Evolutionary conservation across 1,140 invertebrate species (phyloP).

Genomic region (Brachionus paranguensis): DNA sequence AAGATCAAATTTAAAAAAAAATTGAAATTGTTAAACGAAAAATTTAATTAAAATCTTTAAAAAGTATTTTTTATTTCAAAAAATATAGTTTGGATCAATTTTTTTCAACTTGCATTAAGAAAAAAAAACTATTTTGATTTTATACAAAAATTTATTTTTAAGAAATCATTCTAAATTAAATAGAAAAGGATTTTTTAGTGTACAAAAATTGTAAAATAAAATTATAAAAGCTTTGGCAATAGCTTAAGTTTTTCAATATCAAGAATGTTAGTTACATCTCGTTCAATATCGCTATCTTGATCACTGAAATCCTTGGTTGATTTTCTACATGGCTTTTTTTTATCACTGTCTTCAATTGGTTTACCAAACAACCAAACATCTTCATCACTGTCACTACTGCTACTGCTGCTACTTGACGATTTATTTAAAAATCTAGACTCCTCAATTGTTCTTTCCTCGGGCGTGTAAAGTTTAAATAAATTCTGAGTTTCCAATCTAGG

Average conservation of each 20-base stretch:
- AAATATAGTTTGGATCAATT: no score
- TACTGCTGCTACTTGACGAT: not conserved
- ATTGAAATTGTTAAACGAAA: no score
- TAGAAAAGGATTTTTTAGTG: not conserved
- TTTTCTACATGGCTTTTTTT: not conserved
- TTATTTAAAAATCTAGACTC: not conserved
- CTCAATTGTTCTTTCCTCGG: not conserved
- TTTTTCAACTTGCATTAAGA: not conserved
- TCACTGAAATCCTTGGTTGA: slow-evolving; percentile 11
- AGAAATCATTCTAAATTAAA: not conserved
- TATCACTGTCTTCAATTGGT: not conserved
- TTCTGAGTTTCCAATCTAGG: not conserved
- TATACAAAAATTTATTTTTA: not conserved
- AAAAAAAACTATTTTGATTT: not conserved
- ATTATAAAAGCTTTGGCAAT: slow-evolving; percentile 10
- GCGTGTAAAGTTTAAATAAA: slow-evolving; percentile 10
- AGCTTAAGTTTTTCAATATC: slow-evolving; percentile 11
- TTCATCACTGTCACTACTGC: slow-evolving; percentile 7
- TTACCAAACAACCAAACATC: slow-evolving; percentile 22
- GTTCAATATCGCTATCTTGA: slow-evolving; percentile 26
- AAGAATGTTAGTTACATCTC: slow-evolving; percentile 16
- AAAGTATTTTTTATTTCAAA: no score
- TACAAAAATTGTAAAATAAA: not conserved
- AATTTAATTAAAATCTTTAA: no score
- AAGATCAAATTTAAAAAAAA: no score